A percentile compares a stretch with the other conserved stretches of the same genome.
These are phyloP conservation scores for Drosophila atripex DNA, from an alignment of 2,888 invertebrate genomes.

Conservation along the genomic window DNA sequence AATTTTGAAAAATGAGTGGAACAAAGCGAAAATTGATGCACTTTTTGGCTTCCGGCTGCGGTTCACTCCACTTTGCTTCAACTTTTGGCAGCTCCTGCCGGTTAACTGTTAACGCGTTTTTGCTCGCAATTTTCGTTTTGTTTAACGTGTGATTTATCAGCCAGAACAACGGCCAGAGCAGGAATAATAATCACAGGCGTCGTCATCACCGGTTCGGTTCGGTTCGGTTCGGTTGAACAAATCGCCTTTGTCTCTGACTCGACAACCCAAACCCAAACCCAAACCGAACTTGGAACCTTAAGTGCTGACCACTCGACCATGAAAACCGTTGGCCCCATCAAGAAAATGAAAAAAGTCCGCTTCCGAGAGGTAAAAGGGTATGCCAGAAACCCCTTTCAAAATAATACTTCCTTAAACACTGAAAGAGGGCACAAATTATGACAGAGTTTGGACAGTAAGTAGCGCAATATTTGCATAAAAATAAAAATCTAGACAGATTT, in stretches of 20 bases:
- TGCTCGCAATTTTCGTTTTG: constrained; percentile 22
- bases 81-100: constrained; percentile 46
- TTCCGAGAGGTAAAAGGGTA: neutral
- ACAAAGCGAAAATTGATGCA: constrained; percentile 52
- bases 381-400: neutral
- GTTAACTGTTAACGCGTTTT: constrained; percentile 67
- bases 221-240: constrained; percentile 47
- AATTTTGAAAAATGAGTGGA: constrained; percentile 64
- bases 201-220: constrained; percentile 37
- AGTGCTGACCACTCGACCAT: constrained; percentile 59
- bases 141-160: constrained; percentile 49
- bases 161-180: constrained; percentile 13
- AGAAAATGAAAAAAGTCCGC: neutral
- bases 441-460: neutral
- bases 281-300: constrained; percentile 32
- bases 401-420: constrained; percentile 12
- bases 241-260: constrained; percentile 67
- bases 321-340: constrained; percentile 37
- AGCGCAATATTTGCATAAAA: neutral
- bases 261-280: constrained; percentile 19
- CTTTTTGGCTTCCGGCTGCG: constrained; percentile 56
- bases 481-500: neutral
- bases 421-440: neutral
- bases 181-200: constrained; percentile 47
- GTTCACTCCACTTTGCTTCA: constrained; percentile 51